Evolutionary conservation across 2,888 invertebrate species (phyloP).

Genomic region (Doris montereyensis): DNA sequence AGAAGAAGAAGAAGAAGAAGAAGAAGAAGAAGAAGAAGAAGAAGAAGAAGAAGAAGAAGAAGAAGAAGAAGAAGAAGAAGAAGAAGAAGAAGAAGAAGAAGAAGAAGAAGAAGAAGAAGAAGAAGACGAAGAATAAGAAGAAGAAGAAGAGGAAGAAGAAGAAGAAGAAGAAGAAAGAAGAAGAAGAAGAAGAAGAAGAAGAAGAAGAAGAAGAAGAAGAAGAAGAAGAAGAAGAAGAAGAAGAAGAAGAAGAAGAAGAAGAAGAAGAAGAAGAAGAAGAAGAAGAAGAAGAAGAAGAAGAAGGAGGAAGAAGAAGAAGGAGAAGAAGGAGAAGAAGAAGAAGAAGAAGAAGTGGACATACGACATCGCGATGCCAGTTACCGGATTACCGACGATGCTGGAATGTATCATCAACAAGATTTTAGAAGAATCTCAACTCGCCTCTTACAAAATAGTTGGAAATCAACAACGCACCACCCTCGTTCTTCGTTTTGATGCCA

Average conservation of each 20-base stretch:
- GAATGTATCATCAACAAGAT: no score
- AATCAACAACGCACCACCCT: no score
- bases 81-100: constrained; percentile 15
- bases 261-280: constrained; percentile 29
- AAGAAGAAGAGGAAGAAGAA: constrained; percentile 25
- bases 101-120: neutral
- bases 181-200: constrained; percentile 20
- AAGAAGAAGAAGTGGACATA: constrained; percentile 2
- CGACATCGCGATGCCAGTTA: no score
- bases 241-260: constrained; percentile 29
- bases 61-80: constrained; percentile 12
- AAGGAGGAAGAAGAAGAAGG: constrained; percentile 7
- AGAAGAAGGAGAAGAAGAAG: constrained; percentile 7
- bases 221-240: constrained; percentile 29
- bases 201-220: constrained; percentile 29
- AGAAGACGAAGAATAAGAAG: constrained; percentile 4
- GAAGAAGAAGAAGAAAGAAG: constrained; percentile 32
- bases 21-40: neutral
- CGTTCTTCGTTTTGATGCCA: no score
- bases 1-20: neutral
- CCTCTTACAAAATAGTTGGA: no score
- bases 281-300: constrained; percentile 21
- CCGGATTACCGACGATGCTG: no score
- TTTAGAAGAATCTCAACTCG: no score
- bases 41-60: neutral